Evolutionary conservation across 2,113 vertebrate species (phyloP).

Genomic region (Callopanchax toddi): DNA sequence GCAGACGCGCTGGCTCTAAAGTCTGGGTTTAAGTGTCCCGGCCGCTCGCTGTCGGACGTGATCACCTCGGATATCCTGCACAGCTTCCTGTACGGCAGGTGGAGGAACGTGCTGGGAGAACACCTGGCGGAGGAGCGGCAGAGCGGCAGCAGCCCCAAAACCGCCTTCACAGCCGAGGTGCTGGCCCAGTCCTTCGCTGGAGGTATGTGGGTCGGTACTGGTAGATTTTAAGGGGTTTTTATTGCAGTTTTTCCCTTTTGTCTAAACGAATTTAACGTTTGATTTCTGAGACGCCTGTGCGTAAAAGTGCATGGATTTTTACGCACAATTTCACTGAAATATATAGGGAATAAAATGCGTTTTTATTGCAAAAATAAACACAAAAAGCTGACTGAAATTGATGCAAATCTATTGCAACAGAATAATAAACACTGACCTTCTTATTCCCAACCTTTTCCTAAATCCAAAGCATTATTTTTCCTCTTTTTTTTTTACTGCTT

Average conservation of each 20-base stretch:
- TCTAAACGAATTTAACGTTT: too few relatives aligned
- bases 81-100: slow-evolving; percentile 84
- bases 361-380: too few relatives aligned
- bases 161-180: slow-evolving; percentile 95
- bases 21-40: slow-evolving; percentile 87
- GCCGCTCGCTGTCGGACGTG: slow-evolving; percentile 74
- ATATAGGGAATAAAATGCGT: too few relatives aligned
- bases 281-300: background rate
- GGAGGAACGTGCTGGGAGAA: slow-evolving; percentile 94
- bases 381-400: background rate
- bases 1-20: slow-evolving; percentile 90
- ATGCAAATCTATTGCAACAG: background rate
- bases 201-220: slow-evolving; percentile 74
- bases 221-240: too few relatives aligned
- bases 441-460: slow-evolving; percentile 47
- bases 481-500: slow-evolving; percentile 40
- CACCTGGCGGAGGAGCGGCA: slow-evolving; percentile 90
- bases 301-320: background rate
- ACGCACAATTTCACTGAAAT: too few relatives aligned
- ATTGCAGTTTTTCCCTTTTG: too few relatives aligned
- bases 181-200: slow-evolving; percentile 95
- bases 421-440: background rate
- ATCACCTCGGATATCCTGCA: slow-evolving; percentile 52
- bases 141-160: slow-evolving; percentile 82
- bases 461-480: slow-evolving; percentile 24